These are phyloP conservation scores for Poecile montanus DNA, from an alignment of 2,797 vertebrate genomes.

Conservation along the genomic window DNA sequence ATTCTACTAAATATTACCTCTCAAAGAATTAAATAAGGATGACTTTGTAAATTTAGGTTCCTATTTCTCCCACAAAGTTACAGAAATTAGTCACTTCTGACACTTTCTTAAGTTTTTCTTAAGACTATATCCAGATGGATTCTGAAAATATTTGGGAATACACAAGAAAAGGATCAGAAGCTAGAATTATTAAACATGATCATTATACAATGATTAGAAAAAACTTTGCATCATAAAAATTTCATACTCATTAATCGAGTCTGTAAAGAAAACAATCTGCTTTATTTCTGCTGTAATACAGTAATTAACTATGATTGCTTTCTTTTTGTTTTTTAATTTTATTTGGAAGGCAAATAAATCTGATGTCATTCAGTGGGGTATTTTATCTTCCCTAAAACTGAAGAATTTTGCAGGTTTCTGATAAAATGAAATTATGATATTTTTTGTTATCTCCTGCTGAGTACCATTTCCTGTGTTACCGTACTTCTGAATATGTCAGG, in stretches of 20 bases:
- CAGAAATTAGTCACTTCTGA: background rate
- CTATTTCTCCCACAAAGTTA: background rate
- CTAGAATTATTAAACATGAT: background rate
- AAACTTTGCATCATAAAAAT: background rate
- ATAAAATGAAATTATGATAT: background rate
- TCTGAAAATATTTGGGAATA: background rate
- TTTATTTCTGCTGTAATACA: background rate
- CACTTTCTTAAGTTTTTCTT: background rate
- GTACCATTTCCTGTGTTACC: background rate
- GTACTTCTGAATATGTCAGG: background rate
- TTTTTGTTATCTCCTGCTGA: background rate
- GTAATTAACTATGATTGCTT: background rate
- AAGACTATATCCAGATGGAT: background rate
- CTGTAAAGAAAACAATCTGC: background rate
- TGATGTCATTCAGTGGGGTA: background rate
- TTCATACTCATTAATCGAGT: background rate
- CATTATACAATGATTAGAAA: background rate
- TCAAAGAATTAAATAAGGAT: background rate
- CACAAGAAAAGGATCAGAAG: background rate
- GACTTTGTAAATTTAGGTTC: background rate
- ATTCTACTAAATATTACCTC: background rate
- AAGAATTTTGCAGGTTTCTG: background rate
- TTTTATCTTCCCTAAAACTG: background rate
- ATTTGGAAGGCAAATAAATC: background rate
- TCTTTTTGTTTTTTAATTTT: background rate